A percentile compares a stretch with the other conserved stretches of the same genome.
These are phyloP conservation scores for Lordiphosa mommai DNA, from an alignment of 1,140 invertebrate species.

Conservation along the genomic window DNA sequence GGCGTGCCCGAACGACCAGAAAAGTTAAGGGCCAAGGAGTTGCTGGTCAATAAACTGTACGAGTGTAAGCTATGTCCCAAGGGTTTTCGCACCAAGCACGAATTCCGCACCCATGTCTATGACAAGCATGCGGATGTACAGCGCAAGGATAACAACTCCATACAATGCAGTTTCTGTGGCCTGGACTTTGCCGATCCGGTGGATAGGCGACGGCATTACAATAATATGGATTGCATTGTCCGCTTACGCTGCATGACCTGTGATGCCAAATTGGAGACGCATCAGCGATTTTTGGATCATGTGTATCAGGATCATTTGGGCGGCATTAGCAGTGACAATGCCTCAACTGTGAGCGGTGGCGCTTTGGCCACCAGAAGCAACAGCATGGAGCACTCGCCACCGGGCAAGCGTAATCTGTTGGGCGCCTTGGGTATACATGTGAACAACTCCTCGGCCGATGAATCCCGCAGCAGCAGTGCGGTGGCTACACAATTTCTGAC, in stretches of 20 bases:
- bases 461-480: conserved; percentile 60
- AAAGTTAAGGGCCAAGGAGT: conserved; percentile 71
- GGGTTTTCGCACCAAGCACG: conserved; percentile 75
- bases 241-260: conserved; percentile 77
- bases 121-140: conserved; percentile 76
- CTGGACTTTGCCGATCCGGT: conserved; percentile 74
- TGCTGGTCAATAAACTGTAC: conserved; percentile 77
- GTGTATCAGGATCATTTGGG: conserved; percentile 77
- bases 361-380: conserved; percentile 13
- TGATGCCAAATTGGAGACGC: conserved; percentile 72
- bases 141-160: conserved; percentile 68
- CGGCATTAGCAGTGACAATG: conserved; percentile 63
- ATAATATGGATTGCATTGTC: conserved; percentile 79
- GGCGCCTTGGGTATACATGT: conserved; percentile 59
- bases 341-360: conserved; percentile 36
- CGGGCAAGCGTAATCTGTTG: conserved; percentile 51
- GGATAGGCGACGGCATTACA: conserved; percentile 75
- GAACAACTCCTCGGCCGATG: conserved; percentile 50
- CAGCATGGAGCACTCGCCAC: conserved; percentile 52
- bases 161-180: conserved; percentile 71
- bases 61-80: conserved; percentile 77
- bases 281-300: conserved; percentile 76
- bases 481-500: conserved; percentile 2
- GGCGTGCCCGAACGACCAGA: conserved; percentile 43
- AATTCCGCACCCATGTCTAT: conserved; percentile 78